Conservation (phyloP, 2,113 vertebrate species). For the Microtus oregoni region DNA sequence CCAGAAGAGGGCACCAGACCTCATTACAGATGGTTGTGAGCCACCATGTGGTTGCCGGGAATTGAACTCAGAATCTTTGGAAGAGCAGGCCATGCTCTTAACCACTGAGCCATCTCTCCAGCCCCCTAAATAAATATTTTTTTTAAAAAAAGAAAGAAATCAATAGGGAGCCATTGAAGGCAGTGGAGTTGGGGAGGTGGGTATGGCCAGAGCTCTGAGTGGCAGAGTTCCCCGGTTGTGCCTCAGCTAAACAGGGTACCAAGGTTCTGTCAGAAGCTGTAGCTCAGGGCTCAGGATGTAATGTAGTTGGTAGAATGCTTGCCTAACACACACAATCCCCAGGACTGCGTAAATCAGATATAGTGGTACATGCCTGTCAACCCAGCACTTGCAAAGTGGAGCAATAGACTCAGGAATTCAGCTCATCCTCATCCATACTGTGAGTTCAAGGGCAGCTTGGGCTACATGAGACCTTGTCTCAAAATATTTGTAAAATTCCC, state of each 20-base stretch:
- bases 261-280: not conserved
- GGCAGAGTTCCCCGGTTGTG: not conserved
- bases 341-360: not conserved
- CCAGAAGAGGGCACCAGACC: too few species aligned
- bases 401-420: not conserved
- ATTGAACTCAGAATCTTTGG: too few species aligned
- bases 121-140: too few species aligned
- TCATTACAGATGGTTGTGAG: too few species aligned
- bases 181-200: not conserved
- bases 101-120: too few species aligned
- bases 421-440: not conserved
- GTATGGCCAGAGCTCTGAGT: not conserved
- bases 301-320: not conserved
- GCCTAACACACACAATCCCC: not conserved
- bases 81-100: too few species aligned
- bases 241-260: not conserved
- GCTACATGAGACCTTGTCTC: not conserved
- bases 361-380: not conserved
- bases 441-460: not conserved
- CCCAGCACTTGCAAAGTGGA: not conserved
- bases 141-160: not conserved
- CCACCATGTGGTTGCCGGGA: too few species aligned
- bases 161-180: slow-evolving; percentile 10
- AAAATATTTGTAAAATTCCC: not conserved
- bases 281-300: not conserved